Base-by-base conservation (phyloP, 1,140 invertebrate species). In the Drosophila orena region DNA sequence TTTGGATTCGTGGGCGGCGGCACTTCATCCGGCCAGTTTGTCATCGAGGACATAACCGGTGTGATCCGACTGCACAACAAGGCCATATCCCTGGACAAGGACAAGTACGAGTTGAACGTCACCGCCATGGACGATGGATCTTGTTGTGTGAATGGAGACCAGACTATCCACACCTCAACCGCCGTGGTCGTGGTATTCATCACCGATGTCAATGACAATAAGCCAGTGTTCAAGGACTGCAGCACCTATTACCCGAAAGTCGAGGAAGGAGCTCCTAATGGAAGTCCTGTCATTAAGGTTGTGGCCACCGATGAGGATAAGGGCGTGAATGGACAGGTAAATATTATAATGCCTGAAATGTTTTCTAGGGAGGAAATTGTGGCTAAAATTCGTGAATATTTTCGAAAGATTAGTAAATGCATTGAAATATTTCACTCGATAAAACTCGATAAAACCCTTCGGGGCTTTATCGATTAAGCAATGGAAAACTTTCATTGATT, bases 171-270 rank as follows among this genome's bases (percentile, higher is more conserved):
- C 85, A 98, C 97, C 0, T 97, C 96, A 20, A 98, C 97, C 0
- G 98, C 97, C n/a, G 97, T 98, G 0, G 97, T 98, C 2, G 98
- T 98, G 2, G 98, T 99, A 0, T 98, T 98, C 83, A 98, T 99
- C 46, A 98, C 98, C 0, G 98, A 99, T 89, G 97, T 98, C 0
- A 99, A 98, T 90, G 97, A 98, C 77, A 98, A 98, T 90, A 98
- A 98, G 83, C 97, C 98, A 0, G 95, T 98, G 27, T 99, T 99
- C 85, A 97, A 98, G 92, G 97, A 98, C 72, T 98, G 98, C 91
- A 95, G 95, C 0, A 97, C 96, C 6, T 98, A 98, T 91, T 96
- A 96, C 86, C 97, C 97, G 1, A 98, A 98, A 93, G 97, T 98
- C 0, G 96, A 97, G 92, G 97, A 98, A 93, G 97, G 97, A 0